These are phyloP conservation scores for Pollenia amentaria DNA, from an alignment of 2,888 invertebrate genomes.

Conservation along the genomic window DNA sequence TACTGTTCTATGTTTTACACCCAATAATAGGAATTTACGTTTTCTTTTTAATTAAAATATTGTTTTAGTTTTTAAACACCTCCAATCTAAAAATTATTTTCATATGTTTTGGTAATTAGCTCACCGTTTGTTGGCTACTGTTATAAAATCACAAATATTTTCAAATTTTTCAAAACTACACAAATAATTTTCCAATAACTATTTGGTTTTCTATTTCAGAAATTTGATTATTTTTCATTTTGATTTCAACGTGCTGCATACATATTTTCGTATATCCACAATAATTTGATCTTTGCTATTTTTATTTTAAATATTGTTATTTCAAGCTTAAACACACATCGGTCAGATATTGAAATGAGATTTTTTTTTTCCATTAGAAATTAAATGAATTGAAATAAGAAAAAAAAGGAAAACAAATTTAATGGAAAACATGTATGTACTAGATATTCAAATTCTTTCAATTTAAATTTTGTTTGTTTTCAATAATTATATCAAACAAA, in stretches of 20 bases:
- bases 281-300: conserved; percentile 4
- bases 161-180: too few relatives aligned
- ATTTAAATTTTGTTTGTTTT: conserved; percentile 71
- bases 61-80: too few relatives aligned
- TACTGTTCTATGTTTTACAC: too few relatives aligned
- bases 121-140: too few relatives aligned
- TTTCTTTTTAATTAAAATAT: too few relatives aligned
- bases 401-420: conserved; percentile 3
- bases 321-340: not conserved
- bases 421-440: conserved; percentile 44
- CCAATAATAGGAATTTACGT: too few relatives aligned
- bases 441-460: conserved; percentile 23
- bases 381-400: not conserved
- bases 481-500: conserved; percentile 68
- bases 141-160: too few relatives aligned
- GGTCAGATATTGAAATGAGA: not conserved
- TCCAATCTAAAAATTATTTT: too few relatives aligned
- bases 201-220: too few relatives aligned
- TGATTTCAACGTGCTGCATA: not conserved
- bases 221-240: too few relatives aligned
- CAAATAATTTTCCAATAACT: too few relatives aligned
- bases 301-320: not conserved
- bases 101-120: too few relatives aligned
- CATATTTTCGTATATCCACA: not conserved
- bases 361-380: conserved; percentile 22